Evolutionary conservation across 2,113 vertebrate species (phyloP), one percentile per base, ranked within the genome.

Genomic region (Salminus brasiliensis): DNA sequence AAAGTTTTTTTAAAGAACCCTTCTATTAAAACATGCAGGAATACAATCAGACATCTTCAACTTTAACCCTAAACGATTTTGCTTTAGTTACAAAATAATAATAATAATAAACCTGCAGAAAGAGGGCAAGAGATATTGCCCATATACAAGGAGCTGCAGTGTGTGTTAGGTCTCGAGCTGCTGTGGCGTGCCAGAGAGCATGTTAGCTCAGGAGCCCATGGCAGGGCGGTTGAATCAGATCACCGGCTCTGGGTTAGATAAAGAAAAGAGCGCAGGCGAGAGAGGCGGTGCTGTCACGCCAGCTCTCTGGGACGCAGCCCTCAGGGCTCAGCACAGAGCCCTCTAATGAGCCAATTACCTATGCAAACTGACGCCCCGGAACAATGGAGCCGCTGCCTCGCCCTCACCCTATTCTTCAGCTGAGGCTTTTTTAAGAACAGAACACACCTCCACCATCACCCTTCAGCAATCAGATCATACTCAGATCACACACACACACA

Each of bases 341-440:
- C 62, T 71, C 74, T 49, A 18, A 88, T 59, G 77, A 84, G 83
- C 47, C 76, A 67, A 85, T 88, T 86, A 88, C 84, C 80, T 85
- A 83, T 82, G 79, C 73, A 88, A 84, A 82, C 71, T 74, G 76
- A 84, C 49, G 21, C 78, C 16, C 62, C 27, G 69, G 23, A 82
- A 76, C 81, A 85, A 85, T 66, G 55, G 47, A 67, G 21, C 63
- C 65, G 72, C 55, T 75, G 62, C 27, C n/a, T 18, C 30, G 36
- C 16, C 27, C n/a, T 18, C 30, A 47, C 16, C 25, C 43, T 76
- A 67, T 79, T 74, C 45, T 63, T 25, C 49, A 53, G n/a, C 55
- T 16, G 49, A 27, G 34, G 9, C 21, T 47, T 75, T 75, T 78
- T 70, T 34, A 9, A 53, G 13, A 18, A 2, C 10, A 69, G 52